Evolutionary conservation across 2,113 vertebrate species (phyloP), one percentile per base, ranked within the genome.

Genomic region (Brachionichthys hirsutus): DNA sequence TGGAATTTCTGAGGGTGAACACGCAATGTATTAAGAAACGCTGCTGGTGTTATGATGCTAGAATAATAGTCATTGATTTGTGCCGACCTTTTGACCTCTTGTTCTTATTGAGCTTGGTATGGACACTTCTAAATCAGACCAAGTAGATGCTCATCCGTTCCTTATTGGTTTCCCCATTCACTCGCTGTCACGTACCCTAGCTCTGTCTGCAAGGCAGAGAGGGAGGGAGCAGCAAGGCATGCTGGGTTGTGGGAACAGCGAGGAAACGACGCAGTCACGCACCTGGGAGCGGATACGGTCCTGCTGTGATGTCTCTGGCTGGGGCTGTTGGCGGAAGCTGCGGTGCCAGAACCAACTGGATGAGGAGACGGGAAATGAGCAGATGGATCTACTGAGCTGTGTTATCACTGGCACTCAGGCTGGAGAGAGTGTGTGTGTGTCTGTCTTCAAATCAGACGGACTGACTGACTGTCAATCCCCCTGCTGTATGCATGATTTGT

Each of bases 341-440:
- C 62, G n/a, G 72, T 80, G 85, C 88, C 87, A 88, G 82, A 87
- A 87, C 79, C 79, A 88, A 88, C 85, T 85, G 80, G 73, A 78
- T 59, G 58, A 64, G 69, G 70, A 80, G 58, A 86, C 35, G 77
- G 84, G 84, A 82, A 84, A 71, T 58, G 54, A 62, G 49, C 64
- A 67, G 76, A 77, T 68, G 67, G 41, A 65, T 69, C 67, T 7
- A 10, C 70, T 77, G 80, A 84, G 81, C 80, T 65, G 44, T 88
- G 88, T 88, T 85, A 80, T 86, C 77, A 84, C 85, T 87, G 77
- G 84, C 73, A 50, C 73, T 67, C 61, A 57, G 75, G 60, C 73
- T 64, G 46, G 50, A 62, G 70, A 66, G 73, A 30, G 60, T 72
- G 76, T 80, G 85, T 60, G 80, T 66, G 55, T 51, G 64, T 73